These are phyloP conservation scores for Ochotona curzoniae DNA, from an alignment of 2,113 vertebrate species.

Conservation along the genomic window DNA sequence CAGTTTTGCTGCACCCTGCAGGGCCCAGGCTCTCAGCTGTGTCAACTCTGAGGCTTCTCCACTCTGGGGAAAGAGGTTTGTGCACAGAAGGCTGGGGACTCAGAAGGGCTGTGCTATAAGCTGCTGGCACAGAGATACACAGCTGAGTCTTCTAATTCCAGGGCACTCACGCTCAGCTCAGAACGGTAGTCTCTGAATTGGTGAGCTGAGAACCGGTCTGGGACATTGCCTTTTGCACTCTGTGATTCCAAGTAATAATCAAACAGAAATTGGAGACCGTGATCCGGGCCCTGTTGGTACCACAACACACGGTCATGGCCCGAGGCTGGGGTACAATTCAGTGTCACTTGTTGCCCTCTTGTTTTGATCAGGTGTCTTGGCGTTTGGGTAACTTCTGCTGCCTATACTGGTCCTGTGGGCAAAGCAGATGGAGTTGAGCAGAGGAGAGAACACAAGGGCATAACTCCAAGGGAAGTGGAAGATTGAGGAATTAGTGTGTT, in stretches of 20 bases:
- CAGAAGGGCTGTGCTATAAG: neutral
- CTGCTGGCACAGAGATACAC: neutral
- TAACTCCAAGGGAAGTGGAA: neutral
- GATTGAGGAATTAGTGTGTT: neutral
- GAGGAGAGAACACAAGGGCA: rapidly evolving
- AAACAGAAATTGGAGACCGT: neutral
- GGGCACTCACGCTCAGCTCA: neutral
- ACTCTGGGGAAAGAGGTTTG: neutral
- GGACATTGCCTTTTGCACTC: neutral
- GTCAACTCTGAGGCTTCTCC: neutral
- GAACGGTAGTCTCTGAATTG: rapidly evolving
- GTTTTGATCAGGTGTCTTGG: neutral
- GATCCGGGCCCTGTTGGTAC: neutral
- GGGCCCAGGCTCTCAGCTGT: no score
- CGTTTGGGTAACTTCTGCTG: neutral
- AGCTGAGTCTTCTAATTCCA: neutral
- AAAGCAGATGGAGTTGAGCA: neutral
- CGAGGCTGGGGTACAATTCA: neutral
- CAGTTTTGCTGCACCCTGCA: no score
- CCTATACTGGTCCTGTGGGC: neutral
- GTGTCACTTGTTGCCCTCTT: neutral
- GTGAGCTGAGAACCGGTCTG: neutral
- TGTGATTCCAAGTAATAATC: rapidly evolving
- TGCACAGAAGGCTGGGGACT: neutral
- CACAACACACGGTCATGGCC: neutral